Percentiles rank a stretch among this genome's conserved stretches.
Conservation (phyloP, 2,888 invertebrate species). For the Linyphia triangularis region DNA sequence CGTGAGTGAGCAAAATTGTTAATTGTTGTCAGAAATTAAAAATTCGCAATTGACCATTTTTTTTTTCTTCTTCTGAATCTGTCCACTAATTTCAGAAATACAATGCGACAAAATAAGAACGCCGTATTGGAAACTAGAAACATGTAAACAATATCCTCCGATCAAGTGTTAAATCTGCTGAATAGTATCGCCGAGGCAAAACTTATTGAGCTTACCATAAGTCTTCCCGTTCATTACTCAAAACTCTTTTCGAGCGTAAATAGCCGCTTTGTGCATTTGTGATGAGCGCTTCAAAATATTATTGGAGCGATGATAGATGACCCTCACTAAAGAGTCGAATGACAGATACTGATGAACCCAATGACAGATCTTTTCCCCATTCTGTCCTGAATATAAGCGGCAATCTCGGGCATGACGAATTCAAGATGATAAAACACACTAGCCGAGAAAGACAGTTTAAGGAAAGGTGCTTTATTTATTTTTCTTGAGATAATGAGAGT, state of each 20-base stretch:
- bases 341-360: conserved; percentile 63
- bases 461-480: conserved; percentile 5
- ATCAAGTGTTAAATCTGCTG: too few relatives aligned
- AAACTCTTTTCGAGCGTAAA: conserved; percentile 7
- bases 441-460: neutral
- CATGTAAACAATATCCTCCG: too few relatives aligned
- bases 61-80: too few relatives aligned
- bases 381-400: conserved; percentile 52
- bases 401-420: conserved; percentile 58
- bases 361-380: conserved; percentile 61
- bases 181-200: too few relatives aligned
- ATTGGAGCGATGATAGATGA: conserved; percentile 65
- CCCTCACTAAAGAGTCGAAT: conserved; percentile 6
- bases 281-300: conserved; percentile 68
- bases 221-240: neutral
- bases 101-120: too few relatives aligned
- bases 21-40: too few relatives aligned
- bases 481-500: conserved; percentile 18
- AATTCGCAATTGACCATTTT: too few relatives aligned
- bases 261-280: conserved; percentile 55
- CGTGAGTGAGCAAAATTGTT: too few relatives aligned
- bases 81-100: too few relatives aligned
- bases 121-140: too few relatives aligned
- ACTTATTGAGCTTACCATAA: too few relatives aligned
- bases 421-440: conserved; percentile 27